Percentiles rank a stretch among this genome's conserved stretches.
Conservation (phyloP, 37 sponge, comb jelly and placozoan genomes). For the Amphimedon queenslandica region DNA sequence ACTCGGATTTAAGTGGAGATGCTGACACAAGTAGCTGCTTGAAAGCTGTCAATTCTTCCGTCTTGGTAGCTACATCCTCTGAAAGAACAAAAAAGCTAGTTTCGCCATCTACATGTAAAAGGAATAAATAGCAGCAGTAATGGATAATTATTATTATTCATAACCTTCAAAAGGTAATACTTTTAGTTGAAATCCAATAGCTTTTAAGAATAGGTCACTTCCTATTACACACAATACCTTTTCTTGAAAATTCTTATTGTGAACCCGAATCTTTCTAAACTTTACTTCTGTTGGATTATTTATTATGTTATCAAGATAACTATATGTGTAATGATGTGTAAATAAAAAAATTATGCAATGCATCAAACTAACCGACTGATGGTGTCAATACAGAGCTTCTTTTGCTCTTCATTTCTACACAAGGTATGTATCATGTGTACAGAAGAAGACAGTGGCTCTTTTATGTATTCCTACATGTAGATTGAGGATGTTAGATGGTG, state of each 20-base stretch:
- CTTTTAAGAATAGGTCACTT: slow-evolving; percentile 57
- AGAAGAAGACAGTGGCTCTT: slow-evolving; percentile 59
- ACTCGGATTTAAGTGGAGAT: slow-evolving; percentile 31
- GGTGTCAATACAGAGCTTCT: slow-evolving; percentile 58
- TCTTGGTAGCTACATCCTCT: slow-evolving; percentile 17
- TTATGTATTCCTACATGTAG: slow-evolving; percentile 33
- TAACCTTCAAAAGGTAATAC: slow-evolving; percentile 46
- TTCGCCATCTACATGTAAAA: slow-evolving; percentile 33
- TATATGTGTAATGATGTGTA: slow-evolving; percentile 3
- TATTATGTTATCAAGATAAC: slow-evolving; percentile 68
- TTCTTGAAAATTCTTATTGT: slow-evolving; percentile 51
- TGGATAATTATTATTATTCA: background rate
- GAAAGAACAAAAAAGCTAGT: slow-evolving; percentile 52
- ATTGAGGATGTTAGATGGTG: too few relatives aligned
- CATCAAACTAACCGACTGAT: slow-evolving; percentile 28
- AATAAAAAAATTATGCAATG: background rate
- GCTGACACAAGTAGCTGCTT: slow-evolving; percentile 30
- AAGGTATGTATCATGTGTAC: slow-evolving; percentile 76
- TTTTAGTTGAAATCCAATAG: slow-evolving; percentile 56
- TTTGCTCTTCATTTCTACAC: slow-evolving; percentile 48
- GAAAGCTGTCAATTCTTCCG: slow-evolving; percentile 5
- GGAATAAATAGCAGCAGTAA: background rate
- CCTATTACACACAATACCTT: slow-evolving; percentile 41
- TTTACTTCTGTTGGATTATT: slow-evolving; percentile 64
- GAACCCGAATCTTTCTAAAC: slow-evolving; percentile 54